Evolutionary conservation across 2,113 vertebrate species (phyloP), one percentile per base, ranked within the genome.

Genomic region (Herpetotheres cachinnans): DNA sequence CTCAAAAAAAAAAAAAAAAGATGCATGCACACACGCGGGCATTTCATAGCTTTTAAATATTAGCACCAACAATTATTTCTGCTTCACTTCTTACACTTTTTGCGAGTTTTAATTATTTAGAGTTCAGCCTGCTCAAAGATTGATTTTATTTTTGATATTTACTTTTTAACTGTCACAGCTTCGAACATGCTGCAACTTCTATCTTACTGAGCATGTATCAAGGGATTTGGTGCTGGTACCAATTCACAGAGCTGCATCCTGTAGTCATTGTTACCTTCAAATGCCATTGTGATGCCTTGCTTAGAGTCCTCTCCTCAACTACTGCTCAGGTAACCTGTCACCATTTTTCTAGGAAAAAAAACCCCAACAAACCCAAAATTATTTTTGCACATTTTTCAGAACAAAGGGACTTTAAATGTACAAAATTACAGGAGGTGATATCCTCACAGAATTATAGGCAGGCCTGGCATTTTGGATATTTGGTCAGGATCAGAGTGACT

Each of bases 21-120:
- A 47, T 11, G 38, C 25, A 10, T 42, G 49, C 13, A 54, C 82
- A 73, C 38, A 55, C 4, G 13, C 34, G 66, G 24, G 27, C 56
- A 71, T 49, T 92, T 86, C 56, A 52, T 56, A 70, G 72, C 66
- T 92, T 92, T 94, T 59, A 85, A 94, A 93, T 85, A 87, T 67
- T 83, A 83, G 40, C 29, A 18, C 92, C 70, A 80, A 40, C 36
- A 78, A 90, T 88, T 77, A 62, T 74, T 87, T 94, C 70, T 95
- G 78, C 86, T 76, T 92, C 56, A 36, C 13, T 83, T 72, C 89
- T 85, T 80, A 29, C 8, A 30, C 38, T 72, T 88, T 71, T 69
- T 40, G 47, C 0, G 0, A 67, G 29, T 54, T 71, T 83, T 76
- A 95, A 93, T 88, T 95, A 94, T 96, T 97, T 89, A 95, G 36